Evolutionary conservation across 2,113 vertebrate genomes (phyloP).

Genomic region (Strix aluco): DNA sequence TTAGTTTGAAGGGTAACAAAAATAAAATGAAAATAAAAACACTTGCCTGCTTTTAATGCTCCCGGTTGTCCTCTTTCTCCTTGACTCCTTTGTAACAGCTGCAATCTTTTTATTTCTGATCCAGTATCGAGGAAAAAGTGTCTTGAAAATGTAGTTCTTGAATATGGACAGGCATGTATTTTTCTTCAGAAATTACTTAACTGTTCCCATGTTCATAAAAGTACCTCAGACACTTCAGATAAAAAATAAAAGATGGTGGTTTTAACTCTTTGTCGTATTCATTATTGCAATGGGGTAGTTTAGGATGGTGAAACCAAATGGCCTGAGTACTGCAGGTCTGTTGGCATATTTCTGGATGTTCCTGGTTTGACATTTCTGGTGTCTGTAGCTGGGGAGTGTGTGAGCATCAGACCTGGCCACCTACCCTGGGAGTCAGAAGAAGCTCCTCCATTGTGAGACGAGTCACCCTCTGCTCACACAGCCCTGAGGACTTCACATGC

Average conservation of each 20-base stretch:
- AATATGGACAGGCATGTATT: neutral
- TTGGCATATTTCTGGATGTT: neutral
- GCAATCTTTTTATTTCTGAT: slow-evolving; percentile 6
- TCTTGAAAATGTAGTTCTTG: neutral
- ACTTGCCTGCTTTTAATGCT: slow-evolving; percentile 19
- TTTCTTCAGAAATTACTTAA: neutral
- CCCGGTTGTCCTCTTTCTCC: slow-evolving; percentile 21
- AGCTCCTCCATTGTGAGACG: neutral
- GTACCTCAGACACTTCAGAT: neutral
- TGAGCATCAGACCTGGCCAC: too few species aligned
- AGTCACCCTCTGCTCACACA: neutral
- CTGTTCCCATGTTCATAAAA: neutral
- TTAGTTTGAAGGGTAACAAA: slow-evolving; percentile 18
- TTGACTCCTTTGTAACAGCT: slow-evolving; percentile 23
- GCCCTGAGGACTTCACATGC: neutral
- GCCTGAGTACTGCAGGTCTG: neutral
- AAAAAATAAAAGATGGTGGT: neutral
- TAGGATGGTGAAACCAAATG: neutral
- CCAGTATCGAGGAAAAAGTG: neutral
- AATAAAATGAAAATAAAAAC: slow-evolving; percentile 37
- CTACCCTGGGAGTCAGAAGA: neutral
- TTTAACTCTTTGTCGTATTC: neutral
- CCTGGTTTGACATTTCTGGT: neutral
- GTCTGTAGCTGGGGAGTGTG: neutral
- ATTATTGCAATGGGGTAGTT: neutral